Base-by-base conservation (phyloP, 2,113 vertebrate genomes). In the Hoplias malabaricus region DNA sequence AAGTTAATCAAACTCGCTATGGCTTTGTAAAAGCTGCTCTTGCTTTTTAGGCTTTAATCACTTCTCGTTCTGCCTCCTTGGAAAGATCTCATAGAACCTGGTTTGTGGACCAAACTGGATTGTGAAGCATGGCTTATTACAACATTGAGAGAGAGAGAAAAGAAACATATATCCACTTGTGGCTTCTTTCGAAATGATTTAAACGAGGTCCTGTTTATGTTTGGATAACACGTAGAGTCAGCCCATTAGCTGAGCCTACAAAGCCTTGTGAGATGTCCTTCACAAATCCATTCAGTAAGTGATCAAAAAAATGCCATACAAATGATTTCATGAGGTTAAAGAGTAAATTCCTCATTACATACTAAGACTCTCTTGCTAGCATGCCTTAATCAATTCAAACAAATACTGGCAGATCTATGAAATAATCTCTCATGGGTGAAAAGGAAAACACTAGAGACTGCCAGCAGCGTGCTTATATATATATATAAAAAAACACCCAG, bases 361-460 rank as follows among this genome's bases (percentile, higher is more conserved):
- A 29, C 57, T 63, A 73, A 72, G 74, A 71, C 69, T 75, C 59
- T 63, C 73, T 73, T 62, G 56, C 69, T 61, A 61, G 73, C 48
- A 48, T 12, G 38, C 63, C 31, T 73, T 71, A 77, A 31, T 77
- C 56, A 72, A 75, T 77, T 61, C 63, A 77, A 75, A 57, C 42
- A 77, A 77, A 80, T 23, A 75, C 69, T 63, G 57, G 61, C 77
- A 73, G 77, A 82, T 79, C 77, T 76, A 79, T 84, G 72, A 72
- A 84, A 73, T 77, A 82, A 69, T 76, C 73, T 75, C 73, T 80
- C 73, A 25, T 14, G 77, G 77, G 54, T 77, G 71, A 73, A 63
- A 63, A 72, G 38, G 23, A 74, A 75, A 79, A 65, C 71, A 73
- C 53, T 57, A 74, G 46, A 69, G 77, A 74, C 62, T 57, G 69